Conservation (phyloP, 2,113 vertebrate genomes). For the Atherinomorus stipes region DNA sequence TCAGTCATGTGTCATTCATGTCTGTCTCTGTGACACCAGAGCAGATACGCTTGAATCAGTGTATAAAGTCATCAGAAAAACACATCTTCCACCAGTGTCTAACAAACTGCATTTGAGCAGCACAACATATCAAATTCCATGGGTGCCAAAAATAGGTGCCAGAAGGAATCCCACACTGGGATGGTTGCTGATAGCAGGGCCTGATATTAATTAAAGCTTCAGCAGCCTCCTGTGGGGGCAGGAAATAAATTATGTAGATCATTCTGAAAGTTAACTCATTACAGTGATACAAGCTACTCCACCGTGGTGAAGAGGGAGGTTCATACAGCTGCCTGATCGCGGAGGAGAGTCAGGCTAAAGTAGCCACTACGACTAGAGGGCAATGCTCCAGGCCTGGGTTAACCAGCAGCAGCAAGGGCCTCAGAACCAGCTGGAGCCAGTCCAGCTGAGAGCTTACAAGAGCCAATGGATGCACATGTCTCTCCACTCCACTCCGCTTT, state of each 20-base stretch:
- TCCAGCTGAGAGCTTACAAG: constrained; percentile 65
- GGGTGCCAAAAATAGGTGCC: constrained; percentile 76
- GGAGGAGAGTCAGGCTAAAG: constrained; percentile 58
- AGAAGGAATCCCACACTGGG: constrained; percentile 79
- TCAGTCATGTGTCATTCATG: constrained; percentile 30
- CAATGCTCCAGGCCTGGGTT: constrained; percentile 59
- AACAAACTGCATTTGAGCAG: constrained; percentile 59
- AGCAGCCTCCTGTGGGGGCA: constrained; percentile 69
- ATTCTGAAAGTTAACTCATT: constrained; percentile 81
- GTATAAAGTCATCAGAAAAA: constrained; percentile 45
- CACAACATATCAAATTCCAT: constrained; percentile 73
- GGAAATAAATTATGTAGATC: constrained; percentile 81
- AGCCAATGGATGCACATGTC: constrained; percentile 52
- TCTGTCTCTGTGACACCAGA: constrained; percentile 25
- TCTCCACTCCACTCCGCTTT: constrained; percentile 74
- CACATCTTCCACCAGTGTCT: constrained; percentile 60
- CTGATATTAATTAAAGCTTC: constrained; percentile 83
- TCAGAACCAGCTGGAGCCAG: constrained; percentile 68
- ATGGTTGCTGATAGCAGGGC: constrained; percentile 67
- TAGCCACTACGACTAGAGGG: constrained; percentile 63
- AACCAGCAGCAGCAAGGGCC: constrained; percentile 59
- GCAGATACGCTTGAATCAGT: constrained; percentile 31
- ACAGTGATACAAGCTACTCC: constrained; percentile 74
- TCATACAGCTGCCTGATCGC: constrained; percentile 66
- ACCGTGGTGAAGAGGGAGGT: constrained; percentile 62